These are phyloP conservation scores for Toxonevra muliebris DNA, from an alignment of 2,888 invertebrate genomes.

Conservation along the genomic window DNA sequence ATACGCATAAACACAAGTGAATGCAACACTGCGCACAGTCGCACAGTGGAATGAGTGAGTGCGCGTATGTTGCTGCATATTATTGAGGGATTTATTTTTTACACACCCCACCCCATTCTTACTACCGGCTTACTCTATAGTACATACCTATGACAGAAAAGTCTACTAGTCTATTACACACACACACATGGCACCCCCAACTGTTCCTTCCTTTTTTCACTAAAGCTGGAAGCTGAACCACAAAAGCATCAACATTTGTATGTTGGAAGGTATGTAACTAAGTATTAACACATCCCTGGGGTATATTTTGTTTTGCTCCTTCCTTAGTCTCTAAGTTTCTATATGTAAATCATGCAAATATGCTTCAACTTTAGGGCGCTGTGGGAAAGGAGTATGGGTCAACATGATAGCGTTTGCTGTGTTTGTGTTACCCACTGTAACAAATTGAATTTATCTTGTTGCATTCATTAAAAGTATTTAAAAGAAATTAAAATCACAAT, in stretches of 20 bases:
- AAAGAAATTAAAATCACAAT: too few species aligned
- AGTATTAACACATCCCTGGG: conserved; percentile 59
- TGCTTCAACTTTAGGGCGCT: neutral
- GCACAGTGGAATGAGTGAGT: neutral
- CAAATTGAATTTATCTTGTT: conserved; percentile 55
- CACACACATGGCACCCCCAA: neutral
- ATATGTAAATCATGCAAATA: conserved; percentile 29
- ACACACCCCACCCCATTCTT: conserved; percentile 6
- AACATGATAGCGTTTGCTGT: neutral
- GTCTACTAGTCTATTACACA: too few species aligned
- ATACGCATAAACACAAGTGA: conserved; percentile 47
- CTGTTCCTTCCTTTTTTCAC: neutral
- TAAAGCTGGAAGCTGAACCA: conserved; percentile 21
- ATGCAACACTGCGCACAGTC: conserved; percentile 36
- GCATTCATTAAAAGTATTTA: conserved; percentile 38
- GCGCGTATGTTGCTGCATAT: conserved; percentile 29
- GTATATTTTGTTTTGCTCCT: conserved; percentile 38
- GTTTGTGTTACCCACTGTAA: conserved; percentile 40
- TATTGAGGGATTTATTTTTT: conserved; percentile 27
- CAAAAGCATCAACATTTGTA: conserved; percentile 26
- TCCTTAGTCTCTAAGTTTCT: neutral
- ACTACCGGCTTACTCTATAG: too few species aligned
- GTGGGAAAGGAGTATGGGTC: too few species aligned
- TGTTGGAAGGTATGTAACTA: conserved; percentile 43
- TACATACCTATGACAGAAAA: too few species aligned